Percentiles rank a stretch among this genome's conserved stretches.
Evolutionary conservation across 92 coral and sea anemone genomes (phyloP).

Genomic region (Galaxea fascicularis): DNA sequence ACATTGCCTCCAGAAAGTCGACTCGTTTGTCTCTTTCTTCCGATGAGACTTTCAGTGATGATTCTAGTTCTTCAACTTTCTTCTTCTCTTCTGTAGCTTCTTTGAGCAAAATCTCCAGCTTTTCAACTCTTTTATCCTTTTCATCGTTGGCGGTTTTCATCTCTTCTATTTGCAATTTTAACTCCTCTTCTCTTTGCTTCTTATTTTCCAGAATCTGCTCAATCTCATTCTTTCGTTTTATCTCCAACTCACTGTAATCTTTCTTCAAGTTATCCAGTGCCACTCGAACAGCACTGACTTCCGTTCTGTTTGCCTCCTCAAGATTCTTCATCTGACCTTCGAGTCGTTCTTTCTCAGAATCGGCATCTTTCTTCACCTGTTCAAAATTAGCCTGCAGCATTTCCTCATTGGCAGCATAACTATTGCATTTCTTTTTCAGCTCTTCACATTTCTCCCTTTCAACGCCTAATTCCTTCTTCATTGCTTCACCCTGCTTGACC

Average conservation of each 20-base stretch:
- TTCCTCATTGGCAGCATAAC: constrained; percentile 8
- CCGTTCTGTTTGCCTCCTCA: neutral
- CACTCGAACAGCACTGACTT: neutral
- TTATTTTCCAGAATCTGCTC: constrained; percentile 26
- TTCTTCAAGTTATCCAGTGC: constrained; percentile 23
- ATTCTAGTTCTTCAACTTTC: constrained; percentile 18
- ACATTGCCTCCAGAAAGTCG: constrained; percentile 39
- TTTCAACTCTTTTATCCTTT: constrained; percentile 30
- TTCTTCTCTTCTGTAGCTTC: constrained; percentile 25
- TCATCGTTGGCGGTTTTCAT: constrained; percentile 34
- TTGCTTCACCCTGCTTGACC: constrained; percentile 44
- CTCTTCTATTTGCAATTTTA: constrained; percentile 43
- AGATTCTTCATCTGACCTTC: neutral
- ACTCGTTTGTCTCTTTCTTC: constrained; percentile 46
- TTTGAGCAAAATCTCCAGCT: constrained; percentile 33
- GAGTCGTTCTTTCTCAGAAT: constrained; percentile 20
- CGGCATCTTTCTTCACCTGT: constrained; percentile 13
- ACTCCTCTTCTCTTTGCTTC: constrained; percentile 2
- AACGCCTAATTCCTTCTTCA: constrained; percentile 32
- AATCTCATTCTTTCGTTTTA: constrained; percentile 42
- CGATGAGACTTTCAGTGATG: constrained; percentile 12
- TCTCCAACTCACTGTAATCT: constrained; percentile 52
- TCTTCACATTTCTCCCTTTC: constrained; percentile 17
- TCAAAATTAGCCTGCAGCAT: neutral
- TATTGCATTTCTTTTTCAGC: constrained; percentile 37